Conservation (phyloP, 1,140 invertebrate genomes). For the Ptiloglossa arizonensis region DNA sequence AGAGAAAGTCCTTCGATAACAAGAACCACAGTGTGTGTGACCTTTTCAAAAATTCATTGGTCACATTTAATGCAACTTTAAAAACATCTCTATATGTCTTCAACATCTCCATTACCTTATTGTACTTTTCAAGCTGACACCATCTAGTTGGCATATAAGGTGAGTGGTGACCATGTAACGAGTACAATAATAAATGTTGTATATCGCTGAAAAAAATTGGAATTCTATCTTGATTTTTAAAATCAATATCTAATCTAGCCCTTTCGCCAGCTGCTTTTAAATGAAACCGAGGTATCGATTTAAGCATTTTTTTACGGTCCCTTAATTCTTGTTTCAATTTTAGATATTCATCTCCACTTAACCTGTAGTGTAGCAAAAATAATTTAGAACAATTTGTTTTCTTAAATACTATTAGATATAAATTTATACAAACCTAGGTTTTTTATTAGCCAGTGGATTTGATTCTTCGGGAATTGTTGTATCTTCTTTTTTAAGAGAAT, state of each 20-base stretch:
- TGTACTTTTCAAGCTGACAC: conserved; percentile 90
- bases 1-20: conserved; percentile 90
- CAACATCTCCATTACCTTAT: conserved; percentile 79
- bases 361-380: conserved; percentile 37
- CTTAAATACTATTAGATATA: neutral
- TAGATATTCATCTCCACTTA: conserved; percentile 82
- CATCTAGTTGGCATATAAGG: conserved; percentile 88
- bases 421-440: conserved; percentile 58
- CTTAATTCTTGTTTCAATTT: conserved; percentile 82
- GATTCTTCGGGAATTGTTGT: conserved; percentile 16
- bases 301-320: conserved; percentile 82
- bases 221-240: conserved; percentile 82
- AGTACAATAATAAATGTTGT: conserved; percentile 91
- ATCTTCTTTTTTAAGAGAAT: conserved; percentile 7
- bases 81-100: neutral
- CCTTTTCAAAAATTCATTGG: conserved; percentile 52
- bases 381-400: neutral
- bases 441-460: conserved; percentile 62
- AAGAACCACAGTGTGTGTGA: conserved; percentile 86
- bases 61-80: neutral
- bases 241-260: conserved; percentile 82
- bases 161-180: conserved; percentile 87
- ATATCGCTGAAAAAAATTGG: conserved; percentile 92
- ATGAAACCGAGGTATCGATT: conserved; percentile 82
- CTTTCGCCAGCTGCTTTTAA: conserved; percentile 84